Conservation (phyloP, 2,888 invertebrate genomes). For the Rhogogaster chlorosoma region DNA sequence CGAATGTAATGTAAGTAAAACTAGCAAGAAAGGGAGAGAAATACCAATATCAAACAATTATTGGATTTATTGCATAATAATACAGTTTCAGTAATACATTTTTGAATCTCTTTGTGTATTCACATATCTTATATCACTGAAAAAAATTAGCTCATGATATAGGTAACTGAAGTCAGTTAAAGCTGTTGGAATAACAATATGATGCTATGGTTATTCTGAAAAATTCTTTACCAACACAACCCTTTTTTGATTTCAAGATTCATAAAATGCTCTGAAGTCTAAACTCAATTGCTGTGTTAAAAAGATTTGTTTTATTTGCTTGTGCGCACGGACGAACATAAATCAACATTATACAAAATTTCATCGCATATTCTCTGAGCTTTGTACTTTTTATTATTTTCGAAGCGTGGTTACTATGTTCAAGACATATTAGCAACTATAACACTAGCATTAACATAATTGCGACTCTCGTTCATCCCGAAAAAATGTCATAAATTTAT, state of each 20-base stretch:
- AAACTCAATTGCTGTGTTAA: background rate
- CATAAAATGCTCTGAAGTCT: background rate
- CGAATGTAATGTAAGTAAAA: background rate
- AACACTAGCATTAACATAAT: background rate
- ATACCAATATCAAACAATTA: background rate
- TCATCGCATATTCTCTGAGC: background rate
- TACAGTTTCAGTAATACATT: background rate
- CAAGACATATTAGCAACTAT: background rate
- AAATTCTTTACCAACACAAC: background rate
- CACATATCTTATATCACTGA: background rate
- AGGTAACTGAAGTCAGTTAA: too few relatives aligned
- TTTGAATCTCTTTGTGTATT: background rate
- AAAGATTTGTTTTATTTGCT: background rate
- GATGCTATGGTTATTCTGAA: background rate
- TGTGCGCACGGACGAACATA: background rate
- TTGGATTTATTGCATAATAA: constrained; percentile 24
- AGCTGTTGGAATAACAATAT: background rate
- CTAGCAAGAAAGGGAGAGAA: background rate
- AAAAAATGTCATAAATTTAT: too few relatives aligned
- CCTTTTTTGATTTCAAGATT: background rate
- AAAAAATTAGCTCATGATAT: background rate
- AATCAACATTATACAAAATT: background rate
- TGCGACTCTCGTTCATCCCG: background rate
- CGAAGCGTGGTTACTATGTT: background rate
- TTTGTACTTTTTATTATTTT: background rate